phyloP scores from a whole-genome alignment of 2,888 invertebrate species.

The Nephrotoma guestfalica region DNA sequence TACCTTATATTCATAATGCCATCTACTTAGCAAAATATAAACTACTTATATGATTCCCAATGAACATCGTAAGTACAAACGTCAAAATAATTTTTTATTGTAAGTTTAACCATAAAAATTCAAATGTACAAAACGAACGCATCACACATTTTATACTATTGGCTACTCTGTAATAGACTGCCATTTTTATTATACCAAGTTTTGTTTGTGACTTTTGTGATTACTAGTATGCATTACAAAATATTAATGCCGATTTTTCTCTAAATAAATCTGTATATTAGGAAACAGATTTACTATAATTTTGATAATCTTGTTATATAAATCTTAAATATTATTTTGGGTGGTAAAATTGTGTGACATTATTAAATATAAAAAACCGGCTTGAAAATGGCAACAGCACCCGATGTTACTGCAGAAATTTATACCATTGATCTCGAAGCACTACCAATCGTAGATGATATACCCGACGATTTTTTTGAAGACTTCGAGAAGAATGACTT shows the following conservation, averaged over 20 bases:
- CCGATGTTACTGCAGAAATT: background rate
- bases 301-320: background rate
- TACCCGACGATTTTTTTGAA: conserved; percentile 1
- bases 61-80: background rate
- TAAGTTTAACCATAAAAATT: too few species aligned
- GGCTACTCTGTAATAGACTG: background rate
- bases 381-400: background rate
- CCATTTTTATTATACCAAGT: background rate
- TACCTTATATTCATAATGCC: too few species aligned
- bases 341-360: background rate
- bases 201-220: background rate
- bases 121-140: too few species aligned
- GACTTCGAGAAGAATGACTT: conserved; percentile 1
- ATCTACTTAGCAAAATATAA: too few species aligned
- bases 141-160: background rate
- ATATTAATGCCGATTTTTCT: background rate
- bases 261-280: background rate
- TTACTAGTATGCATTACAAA: background rate
- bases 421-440: too few species aligned
- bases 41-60: too few species aligned
- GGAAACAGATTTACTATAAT: background rate
- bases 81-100: background rate
- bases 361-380: background rate
- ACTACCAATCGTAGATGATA: background rate
- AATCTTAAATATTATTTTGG: background rate